Percentiles rank a stretch among this genome's conserved stretches.
These are phyloP conservation scores for Drosophila atripex DNA, from an alignment of 2,888 invertebrate species.

Conservation along the genomic window DNA sequence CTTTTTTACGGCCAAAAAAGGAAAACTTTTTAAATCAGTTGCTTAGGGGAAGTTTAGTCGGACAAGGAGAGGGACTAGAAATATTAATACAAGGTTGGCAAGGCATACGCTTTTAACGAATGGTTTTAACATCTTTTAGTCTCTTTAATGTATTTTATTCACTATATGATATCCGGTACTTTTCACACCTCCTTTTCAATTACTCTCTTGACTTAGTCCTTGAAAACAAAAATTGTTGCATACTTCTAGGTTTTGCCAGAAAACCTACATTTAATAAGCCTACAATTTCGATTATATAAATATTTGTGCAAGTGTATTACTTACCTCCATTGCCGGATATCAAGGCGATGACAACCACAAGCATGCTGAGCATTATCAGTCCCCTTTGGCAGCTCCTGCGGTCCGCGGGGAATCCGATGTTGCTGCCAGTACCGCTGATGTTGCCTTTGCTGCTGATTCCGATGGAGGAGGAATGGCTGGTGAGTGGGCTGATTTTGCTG, in stretches of 20 bases:
- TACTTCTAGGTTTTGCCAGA: too few relatives aligned
- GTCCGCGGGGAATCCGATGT: constrained; percentile 23
- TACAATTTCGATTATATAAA: neutral
- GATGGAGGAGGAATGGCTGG: constrained; percentile 29
- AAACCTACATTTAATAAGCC: too few relatives aligned
- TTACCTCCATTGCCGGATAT: constrained; percentile 82
- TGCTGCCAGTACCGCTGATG: constrained; percentile 39
- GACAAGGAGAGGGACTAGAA: neutral
- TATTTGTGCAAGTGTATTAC: constrained; percentile 27
- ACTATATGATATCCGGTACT: too few relatives aligned
- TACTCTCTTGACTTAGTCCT: too few relatives aligned
- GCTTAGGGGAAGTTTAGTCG: neutral
- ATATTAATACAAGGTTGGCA: neutral
- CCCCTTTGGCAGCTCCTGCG: constrained; percentile 56
- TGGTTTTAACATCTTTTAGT: neutral
- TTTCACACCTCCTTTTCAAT: too few relatives aligned
- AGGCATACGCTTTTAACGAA: neutral
- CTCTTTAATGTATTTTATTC: too few relatives aligned
- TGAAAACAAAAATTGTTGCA: too few relatives aligned
- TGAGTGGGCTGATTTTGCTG: constrained; percentile 25
- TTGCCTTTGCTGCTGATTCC: constrained; percentile 16
- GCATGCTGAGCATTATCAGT: constrained; percentile 80
- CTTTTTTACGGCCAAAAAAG: neutral
- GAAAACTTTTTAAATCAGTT: constrained; percentile 18
- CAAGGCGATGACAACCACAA: constrained; percentile 77